Evolutionary conservation across 2,888 invertebrate species (phyloP), one percentile per base, ranked within the genome.

Genomic region (Clivina fossor): DNA sequence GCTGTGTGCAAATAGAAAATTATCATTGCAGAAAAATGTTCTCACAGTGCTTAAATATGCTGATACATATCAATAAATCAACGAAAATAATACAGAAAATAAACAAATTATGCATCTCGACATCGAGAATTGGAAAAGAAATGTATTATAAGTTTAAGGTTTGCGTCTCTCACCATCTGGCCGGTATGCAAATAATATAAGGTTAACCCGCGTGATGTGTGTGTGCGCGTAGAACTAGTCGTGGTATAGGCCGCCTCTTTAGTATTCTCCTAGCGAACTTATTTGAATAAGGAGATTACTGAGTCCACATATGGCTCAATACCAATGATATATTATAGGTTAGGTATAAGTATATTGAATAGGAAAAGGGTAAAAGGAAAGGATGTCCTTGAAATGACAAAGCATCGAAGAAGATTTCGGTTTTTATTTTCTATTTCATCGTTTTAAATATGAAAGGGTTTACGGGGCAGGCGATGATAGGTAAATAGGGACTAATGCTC

Each of bases 261-360:
- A 40, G 50, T 28, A 50, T 37, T 44, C 38, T 19, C 18, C 19
- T 20, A 46, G 28, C 19, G 46, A 24, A 15, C 22, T 18, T 50
- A 50, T 50, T 50, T 50, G 50, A 50, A 50, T 50, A 50, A 50
- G 50, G 35, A 50, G 50, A 32, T 50, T 50, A 50, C 32, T 11
- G 50, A 40, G 20, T 50, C 41, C 41, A 50, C 47, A 50, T 50
- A 47, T 47, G 47, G 33, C 33, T 47, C 47, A 47, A 50, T 41
- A 40, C 22, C 40, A 50, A 30, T 50, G 50, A 50, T 50, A 50
- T 50, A 50, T 50, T 50, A 50, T 41, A 41, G 50, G 40, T 22
- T 33, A 18, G 33, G 47, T 37, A 18, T 16, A 33, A 26, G 40
- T 19, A 50, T 33, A 33, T 40, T 50, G 41, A 50, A 9, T 15